Base-by-base conservation (phyloP, 2,797 vertebrate genomes). In the Cheirogaleus major region DNA sequence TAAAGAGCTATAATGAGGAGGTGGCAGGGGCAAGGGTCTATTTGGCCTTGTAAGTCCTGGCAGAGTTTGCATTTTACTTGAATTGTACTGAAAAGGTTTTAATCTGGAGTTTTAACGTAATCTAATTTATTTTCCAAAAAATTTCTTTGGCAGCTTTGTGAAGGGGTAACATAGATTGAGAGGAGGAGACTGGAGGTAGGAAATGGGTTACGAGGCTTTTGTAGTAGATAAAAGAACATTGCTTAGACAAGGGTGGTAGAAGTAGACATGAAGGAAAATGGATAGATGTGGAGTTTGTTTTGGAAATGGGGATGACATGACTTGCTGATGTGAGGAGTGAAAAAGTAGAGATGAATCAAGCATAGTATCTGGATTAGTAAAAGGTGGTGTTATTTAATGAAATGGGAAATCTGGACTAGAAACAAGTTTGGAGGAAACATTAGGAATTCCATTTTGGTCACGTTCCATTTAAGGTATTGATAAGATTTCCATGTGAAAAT, bases 21-120 rank as follows among this genome's bases (percentile, higher is more conserved):
- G 38, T 43, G 12, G 45, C 32, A 73, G 27, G 70, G 25, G 7
- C 45, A 80, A 27, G 45, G 5, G 3, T 83, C 9, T 75, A 50
- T 79, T 50, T 35, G 11, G 18, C 32, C 15, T 78, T 57, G 8
- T 27, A 70, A 72, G 25, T 79, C n/a, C 35, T 93, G 63, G 17
- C 27, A 25, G n/a, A 95, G 50, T 79, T 89, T 88, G 69, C 35
- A 65, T 93, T 96, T 91, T n/a, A 45, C 85, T 88, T 92, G 59
- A 84, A 61, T 91, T 84, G 50, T 83, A 75, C 7, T 89, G 67
- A 87, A 87, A 69, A 87, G 7, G 5, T 90, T 92, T 92, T 72
- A 79, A n/a, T 90, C 4, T 92, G 17, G 25, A 89, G 70, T 92
- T 94, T 92, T 87, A 83, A 45, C 72, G 43, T 84, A 93, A 69